Conservation (phyloP, 2,888 invertebrate species). For the Dynastes grantii region DNA sequence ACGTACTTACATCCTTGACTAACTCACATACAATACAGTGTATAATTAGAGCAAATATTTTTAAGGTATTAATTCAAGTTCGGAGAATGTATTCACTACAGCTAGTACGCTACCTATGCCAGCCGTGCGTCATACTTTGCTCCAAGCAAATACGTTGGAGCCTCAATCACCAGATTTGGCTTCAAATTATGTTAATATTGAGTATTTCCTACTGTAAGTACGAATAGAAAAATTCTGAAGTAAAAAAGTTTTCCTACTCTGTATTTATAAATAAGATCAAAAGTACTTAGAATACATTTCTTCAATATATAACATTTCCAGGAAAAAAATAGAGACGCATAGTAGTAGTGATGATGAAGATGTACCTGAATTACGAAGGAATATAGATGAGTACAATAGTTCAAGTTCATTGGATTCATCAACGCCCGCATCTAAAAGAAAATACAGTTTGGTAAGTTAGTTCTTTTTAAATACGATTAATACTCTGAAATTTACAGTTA, state of each 20-base stretch:
- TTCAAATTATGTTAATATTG: slow-evolving; percentile 94
- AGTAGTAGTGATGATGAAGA: slow-evolving; percentile 73
- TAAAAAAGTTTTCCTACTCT: not conserved
- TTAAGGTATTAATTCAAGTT: slow-evolving; percentile 75
- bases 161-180: slow-evolving; percentile 86
- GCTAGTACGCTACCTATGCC: slow-evolving; percentile 76
- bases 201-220: slow-evolving; percentile 89
- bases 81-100: slow-evolving; percentile 77
- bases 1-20: slow-evolving; percentile 69
- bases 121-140: slow-evolving; percentile 68
- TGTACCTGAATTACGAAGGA: slow-evolving; percentile 68
- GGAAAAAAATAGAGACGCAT: slow-evolving; percentile 67
- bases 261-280: too few relatives aligned
- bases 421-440: slow-evolving; percentile 71
- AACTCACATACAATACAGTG: not conserved
- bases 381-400: slow-evolving; percentile 70
- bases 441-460: slow-evolving; percentile 62
- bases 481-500: too few relatives aligned
- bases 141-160: slow-evolving; percentile 66
- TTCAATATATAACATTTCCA: slow-evolving; percentile 14
- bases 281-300: too few relatives aligned
- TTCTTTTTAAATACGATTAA: too few relatives aligned
- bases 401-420: slow-evolving; percentile 72
- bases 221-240: not conserved
- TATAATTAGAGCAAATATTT: slow-evolving; percentile 18